Conservation (phyloP, 2,797 vertebrate genomes). For the Sarcoramphus papa region DNA sequence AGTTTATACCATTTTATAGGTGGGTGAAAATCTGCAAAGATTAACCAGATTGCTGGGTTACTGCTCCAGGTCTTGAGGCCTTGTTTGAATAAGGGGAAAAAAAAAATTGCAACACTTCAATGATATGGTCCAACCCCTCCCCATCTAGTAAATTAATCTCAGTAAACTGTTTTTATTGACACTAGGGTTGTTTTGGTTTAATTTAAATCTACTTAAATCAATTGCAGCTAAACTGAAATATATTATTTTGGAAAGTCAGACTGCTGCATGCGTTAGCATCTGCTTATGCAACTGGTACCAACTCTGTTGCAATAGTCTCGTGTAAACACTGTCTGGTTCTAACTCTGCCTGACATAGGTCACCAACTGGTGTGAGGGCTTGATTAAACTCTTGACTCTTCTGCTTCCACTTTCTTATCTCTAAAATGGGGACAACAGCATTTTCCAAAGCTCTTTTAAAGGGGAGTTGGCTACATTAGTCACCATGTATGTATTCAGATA, state of each 20-base stretch:
- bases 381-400: slow-evolving; percentile 55
- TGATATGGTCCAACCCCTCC: neutral
- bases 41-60: neutral
- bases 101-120: neutral
- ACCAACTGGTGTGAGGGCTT: slow-evolving; percentile 36
- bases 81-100: neutral
- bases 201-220: neutral
- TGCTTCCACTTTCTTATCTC: slow-evolving; percentile 60
- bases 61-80: neutral
- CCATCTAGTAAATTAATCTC: neutral
- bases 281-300: neutral
- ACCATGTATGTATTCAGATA: slow-evolving; percentile 47
- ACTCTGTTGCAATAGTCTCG: slow-evolving; percentile 11
- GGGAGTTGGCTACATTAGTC: slow-evolving; percentile 34
- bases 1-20: neutral
- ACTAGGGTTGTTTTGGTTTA: neutral
- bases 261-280: neutral
- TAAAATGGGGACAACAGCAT: slow-evolving; percentile 27
- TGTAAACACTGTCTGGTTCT: slow-evolving; percentile 8
- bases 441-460: neutral
- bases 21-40: neutral
- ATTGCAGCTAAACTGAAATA: neutral
- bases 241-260: slow-evolving; percentile 8
- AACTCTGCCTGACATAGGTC: neutral
- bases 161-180: neutral